Conservation (phyloP, 2,113 vertebrate genomes). For the Otocyon megalotis region DNA sequence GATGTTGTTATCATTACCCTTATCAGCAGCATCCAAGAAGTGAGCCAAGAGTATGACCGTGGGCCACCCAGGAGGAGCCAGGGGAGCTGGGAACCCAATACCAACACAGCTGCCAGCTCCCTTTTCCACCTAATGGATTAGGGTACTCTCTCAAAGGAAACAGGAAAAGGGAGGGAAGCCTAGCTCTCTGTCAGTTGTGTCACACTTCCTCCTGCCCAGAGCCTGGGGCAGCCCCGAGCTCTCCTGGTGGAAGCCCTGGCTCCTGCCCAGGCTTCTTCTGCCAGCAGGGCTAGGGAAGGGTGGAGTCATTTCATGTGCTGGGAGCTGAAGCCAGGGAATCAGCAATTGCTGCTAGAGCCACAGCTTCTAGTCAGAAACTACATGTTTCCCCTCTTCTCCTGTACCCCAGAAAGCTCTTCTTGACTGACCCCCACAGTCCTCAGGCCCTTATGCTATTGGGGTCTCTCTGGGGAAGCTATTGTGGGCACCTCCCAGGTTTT, state of each 20-base stretch:
- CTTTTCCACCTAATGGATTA: conserved; percentile 35
- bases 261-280: conserved; percentile 33
- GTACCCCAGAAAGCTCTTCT: background rate
- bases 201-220: conserved; percentile 71
- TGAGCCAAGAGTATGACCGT: background rate
- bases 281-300: conserved; percentile 13
- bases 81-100: background rate
- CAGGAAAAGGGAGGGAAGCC: conserved; percentile 53
- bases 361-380: conserved; percentile 5
- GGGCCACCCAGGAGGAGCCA: background rate
- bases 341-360: background rate
- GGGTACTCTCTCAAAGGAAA: conserved; percentile 59
- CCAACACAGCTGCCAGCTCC: background rate
- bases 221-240: conserved; percentile 71
- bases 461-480: background rate
- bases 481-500: background rate
- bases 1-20: background rate
- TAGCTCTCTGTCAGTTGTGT: conserved; percentile 61
- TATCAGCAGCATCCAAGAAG: background rate
- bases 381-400: background rate
- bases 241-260: conserved; percentile 32
- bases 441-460: background rate
- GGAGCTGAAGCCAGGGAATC: conserved; percentile 1
- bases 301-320: conserved; percentile 35
- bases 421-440: background rate